Percentiles rank a stretch among this genome's conserved stretches.
Conservation (phyloP, 1,140 invertebrate species). For the Gonioctena quinquepunctata region DNA sequence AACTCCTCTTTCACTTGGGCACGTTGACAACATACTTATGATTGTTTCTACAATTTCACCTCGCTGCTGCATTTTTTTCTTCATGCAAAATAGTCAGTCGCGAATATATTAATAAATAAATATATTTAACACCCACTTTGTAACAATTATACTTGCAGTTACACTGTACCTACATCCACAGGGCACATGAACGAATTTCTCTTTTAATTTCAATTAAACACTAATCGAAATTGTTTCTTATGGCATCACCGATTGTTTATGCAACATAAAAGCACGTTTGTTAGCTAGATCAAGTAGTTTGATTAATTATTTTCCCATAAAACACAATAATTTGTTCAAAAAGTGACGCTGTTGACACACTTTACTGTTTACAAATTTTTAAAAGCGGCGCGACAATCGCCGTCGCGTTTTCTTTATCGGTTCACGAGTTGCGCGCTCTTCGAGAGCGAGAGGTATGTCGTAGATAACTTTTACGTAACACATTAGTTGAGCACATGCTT, state of each 20-base stretch:
- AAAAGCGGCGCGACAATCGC: neutral
- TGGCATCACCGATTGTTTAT: neutral
- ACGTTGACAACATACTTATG: neutral
- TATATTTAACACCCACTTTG: conserved; percentile 20
- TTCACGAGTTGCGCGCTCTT: neutral
- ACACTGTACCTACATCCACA: neutral
- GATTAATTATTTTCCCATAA: conserved; percentile 7
- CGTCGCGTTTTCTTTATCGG: neutral
- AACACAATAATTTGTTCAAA: conserved; percentile 5
- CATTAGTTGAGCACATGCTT: neutral
- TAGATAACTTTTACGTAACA: neutral
- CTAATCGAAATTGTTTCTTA: neutral
- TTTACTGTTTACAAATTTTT: conserved; percentile 20
- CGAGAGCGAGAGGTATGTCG: neutral
- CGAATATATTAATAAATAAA: conserved; percentile 22
- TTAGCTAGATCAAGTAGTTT: neutral
- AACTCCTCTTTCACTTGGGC: neutral
- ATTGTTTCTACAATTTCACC: conserved; percentile 17
- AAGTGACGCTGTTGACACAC: conserved; percentile 10
- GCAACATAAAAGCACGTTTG: neutral
- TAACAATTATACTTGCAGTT: conserved; percentile 9
- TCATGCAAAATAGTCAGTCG: neutral
- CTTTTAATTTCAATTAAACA: neutral
- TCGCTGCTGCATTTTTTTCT: conserved; percentile 11
- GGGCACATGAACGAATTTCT: conserved; percentile 10